These are phyloP conservation scores for Drosophila jambulina DNA, from an alignment of 1,140 invertebrate species.

Conservation along the genomic window DNA sequence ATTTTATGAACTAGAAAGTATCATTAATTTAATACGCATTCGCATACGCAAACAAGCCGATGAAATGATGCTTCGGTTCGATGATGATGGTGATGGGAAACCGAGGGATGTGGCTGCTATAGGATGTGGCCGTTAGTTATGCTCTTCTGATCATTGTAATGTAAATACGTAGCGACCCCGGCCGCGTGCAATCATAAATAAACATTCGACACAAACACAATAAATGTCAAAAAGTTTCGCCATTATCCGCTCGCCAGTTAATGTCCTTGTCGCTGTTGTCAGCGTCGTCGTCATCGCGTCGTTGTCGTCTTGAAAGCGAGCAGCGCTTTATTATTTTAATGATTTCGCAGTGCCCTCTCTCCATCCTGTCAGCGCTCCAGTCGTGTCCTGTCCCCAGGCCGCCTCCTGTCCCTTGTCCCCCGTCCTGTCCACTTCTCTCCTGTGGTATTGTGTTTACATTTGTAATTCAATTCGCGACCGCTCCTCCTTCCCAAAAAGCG, in stretches of 20 bases:
- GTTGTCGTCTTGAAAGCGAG: slow-evolving; percentile 54
- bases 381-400: slow-evolving; percentile 15
- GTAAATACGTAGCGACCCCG: slow-evolving; percentile 63
- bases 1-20: slow-evolving; percentile 85
- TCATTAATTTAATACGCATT: slow-evolving; percentile 84
- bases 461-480: slow-evolving; percentile 76
- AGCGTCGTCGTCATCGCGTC: slow-evolving; percentile 50
- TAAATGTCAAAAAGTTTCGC: slow-evolving; percentile 82
- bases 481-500: slow-evolving; percentile 24
- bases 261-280: slow-evolving; percentile 56
- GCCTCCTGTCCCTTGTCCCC: not conserved
- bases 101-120: slow-evolving; percentile 9
- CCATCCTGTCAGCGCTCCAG: slow-evolving; percentile 37
- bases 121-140: slow-evolving; percentile 68
- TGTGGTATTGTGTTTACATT: slow-evolving; percentile 74
- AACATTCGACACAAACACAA: slow-evolving; percentile 84
- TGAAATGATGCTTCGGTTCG: slow-evolving; percentile 22
- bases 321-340: slow-evolving; percentile 78
- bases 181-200: slow-evolving; percentile 80
- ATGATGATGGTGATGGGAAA: slow-evolving; percentile 1
- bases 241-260: slow-evolving; percentile 78
- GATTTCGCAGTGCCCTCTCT: slow-evolving; percentile 65
- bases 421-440: slow-evolving; percentile 12
- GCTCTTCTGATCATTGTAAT: slow-evolving; percentile 74
- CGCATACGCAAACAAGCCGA: slow-evolving; percentile 61